Percentiles rank a stretch among this genome's conserved stretches.
phyloP scores from a whole-genome alignment of 2,797 vertebrate genomes.

The Coracias cyanogaster region DNA sequence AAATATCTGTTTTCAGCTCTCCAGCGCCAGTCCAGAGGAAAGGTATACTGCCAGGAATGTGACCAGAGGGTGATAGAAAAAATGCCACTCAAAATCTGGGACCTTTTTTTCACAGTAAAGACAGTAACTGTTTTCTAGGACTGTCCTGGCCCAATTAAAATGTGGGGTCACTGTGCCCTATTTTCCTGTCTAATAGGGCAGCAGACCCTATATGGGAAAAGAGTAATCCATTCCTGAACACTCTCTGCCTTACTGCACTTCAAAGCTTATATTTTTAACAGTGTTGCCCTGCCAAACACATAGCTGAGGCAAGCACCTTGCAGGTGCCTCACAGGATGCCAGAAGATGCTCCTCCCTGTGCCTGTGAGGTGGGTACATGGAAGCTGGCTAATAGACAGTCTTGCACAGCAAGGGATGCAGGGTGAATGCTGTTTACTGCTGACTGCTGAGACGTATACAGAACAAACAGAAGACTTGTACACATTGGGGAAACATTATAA shows the following conservation, averaged over 20 bases:
- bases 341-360: neutral
- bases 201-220: neutral
- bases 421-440: neutral
- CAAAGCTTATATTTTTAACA: neutral
- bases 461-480: neutral
- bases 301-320: rapidly evolving
- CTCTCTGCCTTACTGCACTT: neutral
- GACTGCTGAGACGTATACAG: rapidly evolving
- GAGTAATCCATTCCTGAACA: neutral
- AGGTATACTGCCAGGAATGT: neutral
- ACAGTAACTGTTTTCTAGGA: neutral
- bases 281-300: neutral
- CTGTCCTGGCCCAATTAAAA: neutral
- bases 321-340: neutral
- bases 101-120: neutral
- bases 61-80: neutral
- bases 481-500: neutral
- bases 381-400: neutral
- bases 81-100: neutral
- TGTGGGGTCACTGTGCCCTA: neutral
- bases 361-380: neutral
- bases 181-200: neutral
- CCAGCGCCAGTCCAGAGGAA: neutral
- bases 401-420: neutral
- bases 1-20: neutral